A percentile compares a stretch with the other conserved stretches of the same genome.
Conservation (phyloP, 2,797 vertebrate species). For the Helostoma temminkii region DNA sequence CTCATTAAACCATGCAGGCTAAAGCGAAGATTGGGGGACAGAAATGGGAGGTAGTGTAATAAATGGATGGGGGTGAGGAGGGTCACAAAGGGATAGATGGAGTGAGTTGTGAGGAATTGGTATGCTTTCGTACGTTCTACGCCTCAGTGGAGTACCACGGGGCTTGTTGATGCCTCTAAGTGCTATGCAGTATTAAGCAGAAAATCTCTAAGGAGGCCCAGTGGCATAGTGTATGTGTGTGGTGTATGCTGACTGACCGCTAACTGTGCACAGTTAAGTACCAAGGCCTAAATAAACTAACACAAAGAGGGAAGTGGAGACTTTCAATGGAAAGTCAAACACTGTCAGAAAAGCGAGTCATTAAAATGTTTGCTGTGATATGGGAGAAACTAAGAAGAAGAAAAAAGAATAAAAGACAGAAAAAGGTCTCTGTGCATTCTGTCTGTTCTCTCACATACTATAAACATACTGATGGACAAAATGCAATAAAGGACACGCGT, state of each 20-base stretch:
- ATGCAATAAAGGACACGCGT: constrained; percentile 11
- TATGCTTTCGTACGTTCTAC: constrained; percentile 72
- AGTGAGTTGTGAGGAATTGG: constrained; percentile 68
- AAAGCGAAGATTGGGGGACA: constrained; percentile 26
- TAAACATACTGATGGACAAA: constrained; percentile 15
- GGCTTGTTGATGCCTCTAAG: constrained; percentile 81
- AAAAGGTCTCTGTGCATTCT: constrained; percentile 22
- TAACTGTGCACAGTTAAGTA: constrained; percentile 69
- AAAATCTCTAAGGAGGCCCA: constrained; percentile 70
- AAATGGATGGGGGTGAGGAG: constrained; percentile 4
- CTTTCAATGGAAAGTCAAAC: constrained; percentile 42
- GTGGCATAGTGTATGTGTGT: constrained; percentile 30
- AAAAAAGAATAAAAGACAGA: constrained; percentile 30
- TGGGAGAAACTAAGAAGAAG: neutral
- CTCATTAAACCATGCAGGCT: constrained; percentile 41
- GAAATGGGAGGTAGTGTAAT: constrained; percentile 33
- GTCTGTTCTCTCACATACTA: constrained; percentile 14
- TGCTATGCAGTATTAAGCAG: constrained; percentile 86
- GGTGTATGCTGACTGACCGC: constrained; percentile 49
- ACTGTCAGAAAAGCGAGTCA: constrained; percentile 34
- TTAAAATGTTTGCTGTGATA: constrained; percentile 47
- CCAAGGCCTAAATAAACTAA: constrained; percentile 62
- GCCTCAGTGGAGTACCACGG: constrained; percentile 71
- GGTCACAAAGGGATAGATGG: constrained; percentile 60
- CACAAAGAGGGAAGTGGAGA: constrained; percentile 26